phyloP scores from a whole-genome alignment of 2,888 invertebrate genomes.

The Cancer borealis region DNA sequence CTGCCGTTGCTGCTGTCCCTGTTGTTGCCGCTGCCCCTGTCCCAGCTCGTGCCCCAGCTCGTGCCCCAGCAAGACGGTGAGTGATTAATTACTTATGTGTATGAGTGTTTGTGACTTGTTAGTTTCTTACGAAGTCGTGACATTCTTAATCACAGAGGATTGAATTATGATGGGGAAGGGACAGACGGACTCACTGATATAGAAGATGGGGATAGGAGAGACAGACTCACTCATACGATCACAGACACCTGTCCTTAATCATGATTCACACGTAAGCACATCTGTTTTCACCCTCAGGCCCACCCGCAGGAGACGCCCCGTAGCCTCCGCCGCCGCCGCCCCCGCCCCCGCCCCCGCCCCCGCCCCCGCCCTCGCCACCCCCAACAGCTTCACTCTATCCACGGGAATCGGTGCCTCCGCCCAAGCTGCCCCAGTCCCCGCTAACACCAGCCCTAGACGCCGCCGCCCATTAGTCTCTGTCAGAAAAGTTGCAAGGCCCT shows the following conservation, averaged over 20 bases:
- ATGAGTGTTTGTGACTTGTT: neutral
- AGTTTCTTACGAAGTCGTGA: neutral
- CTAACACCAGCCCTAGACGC: neutral
- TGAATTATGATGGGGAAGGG: too few relatives aligned
- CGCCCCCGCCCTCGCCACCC: neutral
- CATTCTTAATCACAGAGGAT: too few relatives aligned
- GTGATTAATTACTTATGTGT: neutral
- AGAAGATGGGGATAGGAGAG: too few relatives aligned
- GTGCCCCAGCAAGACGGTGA: neutral
- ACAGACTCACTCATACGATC: too few relatives aligned
- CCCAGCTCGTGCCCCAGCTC: neutral
- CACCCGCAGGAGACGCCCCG: neutral
- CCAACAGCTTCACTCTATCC: neutral
- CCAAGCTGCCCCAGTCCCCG: neutral
- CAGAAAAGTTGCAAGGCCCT: neutral
- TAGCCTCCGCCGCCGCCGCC: neutral
- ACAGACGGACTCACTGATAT: too few relatives aligned
- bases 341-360: neutral
- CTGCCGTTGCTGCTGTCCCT: neutral
- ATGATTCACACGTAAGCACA: too few relatives aligned
- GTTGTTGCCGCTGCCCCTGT: neutral
- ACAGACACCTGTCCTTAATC: too few relatives aligned
- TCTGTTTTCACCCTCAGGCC: too few relatives aligned
- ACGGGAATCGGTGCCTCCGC: neutral
- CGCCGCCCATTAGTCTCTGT: conserved; percentile 29